Conservation (phyloP, 2,113 vertebrate genomes). For the Xenopus borealis region DNA sequence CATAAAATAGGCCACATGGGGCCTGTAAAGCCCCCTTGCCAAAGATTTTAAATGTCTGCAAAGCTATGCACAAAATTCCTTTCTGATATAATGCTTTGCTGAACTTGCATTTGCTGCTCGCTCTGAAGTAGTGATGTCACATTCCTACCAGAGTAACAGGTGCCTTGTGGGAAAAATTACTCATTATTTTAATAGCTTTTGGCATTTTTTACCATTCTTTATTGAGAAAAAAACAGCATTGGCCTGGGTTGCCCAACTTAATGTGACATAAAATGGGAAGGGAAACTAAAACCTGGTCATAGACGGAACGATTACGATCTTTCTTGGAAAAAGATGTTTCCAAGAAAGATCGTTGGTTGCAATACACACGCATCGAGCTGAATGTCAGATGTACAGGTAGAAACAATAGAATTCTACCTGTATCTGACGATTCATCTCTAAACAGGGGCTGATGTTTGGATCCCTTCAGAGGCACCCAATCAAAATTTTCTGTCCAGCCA, state of each 20-base stretch:
- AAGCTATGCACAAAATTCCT: slow-evolving; percentile 29
- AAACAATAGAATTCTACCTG: too few species aligned
- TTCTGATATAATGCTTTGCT: slow-evolving; percentile 25
- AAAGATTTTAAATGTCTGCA: slow-evolving; percentile 35
- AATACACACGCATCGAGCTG: too few species aligned
- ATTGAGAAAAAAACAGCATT: slow-evolving; percentile 21
- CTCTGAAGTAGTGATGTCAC: slow-evolving; percentile 32
- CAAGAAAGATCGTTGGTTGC: too few species aligned
- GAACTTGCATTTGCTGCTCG: slow-evolving; percentile 3
- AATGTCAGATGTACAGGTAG: too few species aligned
- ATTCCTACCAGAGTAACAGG: slow-evolving; percentile 28
- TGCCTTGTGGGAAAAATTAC: slow-evolving; percentile 32
- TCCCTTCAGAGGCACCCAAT: too few species aligned
- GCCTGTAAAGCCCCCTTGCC: slow-evolving; percentile 12
- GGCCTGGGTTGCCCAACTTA: neutral
- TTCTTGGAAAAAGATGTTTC: too few species aligned
- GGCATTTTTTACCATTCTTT: slow-evolving; percentile 36
- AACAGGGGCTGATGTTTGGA: too few species aligned
- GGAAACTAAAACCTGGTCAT: too few species aligned
- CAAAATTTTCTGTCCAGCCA: too few species aligned
- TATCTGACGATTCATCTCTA: too few species aligned
- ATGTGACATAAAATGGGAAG: too few species aligned
- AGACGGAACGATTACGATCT: too few species aligned
- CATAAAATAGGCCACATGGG: slow-evolving; percentile 19
- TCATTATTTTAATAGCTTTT: slow-evolving; percentile 44